phyloP scores from a whole-genome alignment of 2,113 vertebrate species.

The Spermophilus dauricus region DNA sequence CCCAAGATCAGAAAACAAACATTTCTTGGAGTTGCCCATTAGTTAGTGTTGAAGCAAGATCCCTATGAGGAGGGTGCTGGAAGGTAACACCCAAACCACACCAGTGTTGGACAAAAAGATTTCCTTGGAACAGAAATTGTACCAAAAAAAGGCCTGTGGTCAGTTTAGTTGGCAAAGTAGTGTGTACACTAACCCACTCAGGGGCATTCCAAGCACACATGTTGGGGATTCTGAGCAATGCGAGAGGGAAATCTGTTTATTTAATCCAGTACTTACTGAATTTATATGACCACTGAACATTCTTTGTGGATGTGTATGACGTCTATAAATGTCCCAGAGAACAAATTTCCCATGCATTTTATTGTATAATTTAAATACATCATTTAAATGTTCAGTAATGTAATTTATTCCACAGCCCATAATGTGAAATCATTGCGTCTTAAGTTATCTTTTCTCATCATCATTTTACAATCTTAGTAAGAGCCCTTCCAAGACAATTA shows the following conservation, averaged over 20 bases:
- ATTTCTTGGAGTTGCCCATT: neutral
- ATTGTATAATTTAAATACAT: conserved; percentile 39
- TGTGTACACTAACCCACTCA: neutral
- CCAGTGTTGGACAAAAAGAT: neutral
- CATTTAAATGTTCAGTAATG: neutral
- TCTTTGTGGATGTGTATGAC: neutral
- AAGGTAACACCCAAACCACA: neutral
- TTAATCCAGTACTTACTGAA: neutral
- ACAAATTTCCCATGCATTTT: conserved; percentile 30
- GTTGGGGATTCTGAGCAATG: neutral
- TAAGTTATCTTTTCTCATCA: neutral
- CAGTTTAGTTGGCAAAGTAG: neutral
- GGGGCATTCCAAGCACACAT: neutral
- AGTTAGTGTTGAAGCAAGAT: neutral
- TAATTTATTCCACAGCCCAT: neutral
- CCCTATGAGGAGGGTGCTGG: neutral
- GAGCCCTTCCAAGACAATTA: neutral
- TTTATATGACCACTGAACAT: neutral
- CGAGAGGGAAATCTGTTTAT: neutral
- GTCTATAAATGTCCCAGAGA: neutral
- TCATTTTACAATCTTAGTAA: conserved; percentile 49
- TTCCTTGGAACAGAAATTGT: neutral
- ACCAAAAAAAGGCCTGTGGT: neutral
- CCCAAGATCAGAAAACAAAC: neutral
- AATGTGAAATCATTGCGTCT: neutral